Evolutionary conservation across 2,888 invertebrate species (phyloP).

Genomic region (Drosophila vallismaia): DNA sequence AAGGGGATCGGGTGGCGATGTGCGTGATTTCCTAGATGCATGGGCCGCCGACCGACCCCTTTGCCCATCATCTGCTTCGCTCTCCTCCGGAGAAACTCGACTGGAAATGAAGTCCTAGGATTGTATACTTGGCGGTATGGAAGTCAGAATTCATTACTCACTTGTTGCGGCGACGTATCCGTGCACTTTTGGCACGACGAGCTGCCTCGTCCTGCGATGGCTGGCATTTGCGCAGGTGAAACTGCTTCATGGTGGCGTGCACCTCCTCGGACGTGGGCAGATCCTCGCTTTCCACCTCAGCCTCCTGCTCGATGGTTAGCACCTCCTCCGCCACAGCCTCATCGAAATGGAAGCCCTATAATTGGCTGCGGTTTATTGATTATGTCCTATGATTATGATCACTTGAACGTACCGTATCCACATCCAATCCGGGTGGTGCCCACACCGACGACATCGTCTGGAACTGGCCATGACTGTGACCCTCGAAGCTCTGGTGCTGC

Average conservation of each 20-base stretch:
- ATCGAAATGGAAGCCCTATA: slow-evolving; percentile 75
- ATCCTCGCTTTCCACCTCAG: slow-evolving; percentile 81
- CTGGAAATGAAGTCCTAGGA: background rate
- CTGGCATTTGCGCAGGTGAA: slow-evolving; percentile 82
- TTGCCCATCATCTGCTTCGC: slow-evolving; percentile 63
- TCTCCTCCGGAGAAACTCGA: slow-evolving; percentile 81
- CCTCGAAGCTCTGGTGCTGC: slow-evolving; percentile 41
- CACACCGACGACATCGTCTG: slow-evolving; percentile 72
- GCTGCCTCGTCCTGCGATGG: slow-evolving; percentile 80
- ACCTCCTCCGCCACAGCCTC: slow-evolving; percentile 76
- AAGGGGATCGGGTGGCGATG: slow-evolving; percentile 87
- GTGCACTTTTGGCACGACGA: slow-evolving; percentile 79
- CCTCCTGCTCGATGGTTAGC: slow-evolving; percentile 78
- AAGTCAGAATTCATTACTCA: slow-evolving; percentile 36
- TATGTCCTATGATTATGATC: no score
- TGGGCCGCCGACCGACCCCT: slow-evolving; percentile 80
- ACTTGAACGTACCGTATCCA: slow-evolving; percentile 58
- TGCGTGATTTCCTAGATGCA: background rate
- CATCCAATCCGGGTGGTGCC: slow-evolving; percentile 60
- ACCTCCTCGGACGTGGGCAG: slow-evolving; percentile 82
- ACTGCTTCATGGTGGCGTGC: slow-evolving; percentile 83
- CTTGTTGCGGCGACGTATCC: slow-evolving; percentile 80
- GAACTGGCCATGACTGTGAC: slow-evolving; percentile 17
- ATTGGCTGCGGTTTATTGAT: no score
- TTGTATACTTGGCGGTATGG: no score